Conservation (phyloP, 2,888 invertebrate species). For the Ormia ochracea region DNA sequence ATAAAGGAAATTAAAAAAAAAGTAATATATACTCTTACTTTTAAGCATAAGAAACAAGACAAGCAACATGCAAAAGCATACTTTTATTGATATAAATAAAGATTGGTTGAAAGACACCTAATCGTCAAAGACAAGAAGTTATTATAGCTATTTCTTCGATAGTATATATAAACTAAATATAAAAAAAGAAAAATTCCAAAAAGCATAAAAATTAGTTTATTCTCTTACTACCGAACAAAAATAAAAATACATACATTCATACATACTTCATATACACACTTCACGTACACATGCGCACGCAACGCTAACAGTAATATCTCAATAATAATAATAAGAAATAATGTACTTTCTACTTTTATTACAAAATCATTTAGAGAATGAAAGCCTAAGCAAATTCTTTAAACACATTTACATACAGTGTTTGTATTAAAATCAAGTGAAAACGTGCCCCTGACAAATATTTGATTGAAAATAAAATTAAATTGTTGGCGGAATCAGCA, state of each 20-base stretch:
- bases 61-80: constrained; percentile 7
- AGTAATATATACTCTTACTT: constrained; percentile 63
- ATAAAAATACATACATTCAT: background rate
- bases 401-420: background rate
- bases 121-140: background rate
- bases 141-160: constrained; percentile 47
- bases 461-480: background rate
- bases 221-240: background rate
- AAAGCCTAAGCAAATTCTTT: background rate
- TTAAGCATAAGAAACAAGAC: constrained; percentile 66
- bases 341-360: constrained; percentile 30
- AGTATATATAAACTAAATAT: constrained; percentile 22
- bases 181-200: constrained; percentile 3
- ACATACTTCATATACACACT: no score
- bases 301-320: constrained; percentile 15
- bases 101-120: constrained; percentile 36
- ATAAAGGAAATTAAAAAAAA: constrained; percentile 54
- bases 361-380: background rate
- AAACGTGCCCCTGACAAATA: constrained; percentile 5
- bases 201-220: constrained; percentile 19
- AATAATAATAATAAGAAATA: constrained; percentile 13
- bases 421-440: background rate
- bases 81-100: constrained; percentile 63
- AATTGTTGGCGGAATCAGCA: constrained; percentile 37
- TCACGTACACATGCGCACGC: no score